phyloP scores from a whole-genome alignment of 2,113 vertebrate species.

The Lutjanus erythropterus region DNA sequence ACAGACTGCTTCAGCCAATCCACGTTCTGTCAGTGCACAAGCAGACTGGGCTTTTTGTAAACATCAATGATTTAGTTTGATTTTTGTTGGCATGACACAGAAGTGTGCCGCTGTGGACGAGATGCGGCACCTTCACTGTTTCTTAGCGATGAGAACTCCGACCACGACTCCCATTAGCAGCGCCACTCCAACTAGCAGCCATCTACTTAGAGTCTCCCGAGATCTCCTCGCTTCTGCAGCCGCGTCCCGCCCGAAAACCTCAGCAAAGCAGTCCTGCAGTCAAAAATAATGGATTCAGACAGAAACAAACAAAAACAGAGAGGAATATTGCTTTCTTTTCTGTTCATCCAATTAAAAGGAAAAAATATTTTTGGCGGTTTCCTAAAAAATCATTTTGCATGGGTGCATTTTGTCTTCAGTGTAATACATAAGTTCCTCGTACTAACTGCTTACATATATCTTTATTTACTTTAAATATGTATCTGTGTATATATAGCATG shows the following conservation, averaged over 20 bases:
- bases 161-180: slow-evolving; percentile 68
- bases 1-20: slow-evolving; percentile 46
- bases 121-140: slow-evolving; percentile 51
- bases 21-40: slow-evolving; percentile 68
- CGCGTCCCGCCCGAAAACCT: slow-evolving; percentile 69
- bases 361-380: too few relatives aligned
- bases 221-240: slow-evolving; percentile 52
- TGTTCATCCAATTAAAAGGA: not conserved
- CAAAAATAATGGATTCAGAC: not conserved
- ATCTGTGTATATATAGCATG: not conserved
- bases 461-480: not conserved
- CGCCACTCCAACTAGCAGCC: slow-evolving; percentile 58
- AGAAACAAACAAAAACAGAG: not conserved
- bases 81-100: slow-evolving; percentile 45
- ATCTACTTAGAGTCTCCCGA: slow-evolving; percentile 52
- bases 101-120: not conserved
- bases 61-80: slow-evolving; percentile 62
- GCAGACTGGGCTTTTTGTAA: slow-evolving; percentile 75
- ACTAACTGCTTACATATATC: too few relatives aligned
- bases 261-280: slow-evolving; percentile 72
- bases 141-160: slow-evolving; percentile 62
- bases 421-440: too few relatives aligned
- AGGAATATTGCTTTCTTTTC: not conserved
- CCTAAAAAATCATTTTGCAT: not conserved
- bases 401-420: not conserved